A percentile compares a stretch with the other conserved stretches of the same genome.
Evolutionary conservation across 2,113 vertebrate genomes (phyloP).

Genomic region (Phainopepla nitens): DNA sequence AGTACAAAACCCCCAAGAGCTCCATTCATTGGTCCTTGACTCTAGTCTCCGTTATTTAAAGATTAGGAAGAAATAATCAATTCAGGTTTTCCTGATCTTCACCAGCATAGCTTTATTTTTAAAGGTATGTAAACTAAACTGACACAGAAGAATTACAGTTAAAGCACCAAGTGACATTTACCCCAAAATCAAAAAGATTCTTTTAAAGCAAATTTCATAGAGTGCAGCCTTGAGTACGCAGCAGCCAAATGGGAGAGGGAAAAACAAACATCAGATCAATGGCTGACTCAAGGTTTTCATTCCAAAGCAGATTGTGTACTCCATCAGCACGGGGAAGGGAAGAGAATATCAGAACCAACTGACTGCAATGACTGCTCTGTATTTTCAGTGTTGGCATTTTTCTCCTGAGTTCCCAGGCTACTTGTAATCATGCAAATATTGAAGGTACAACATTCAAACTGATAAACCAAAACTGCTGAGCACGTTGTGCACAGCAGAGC

Average conservation of each 20-base stretch:
- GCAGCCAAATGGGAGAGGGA: not conserved
- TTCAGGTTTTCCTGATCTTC: not conserved
- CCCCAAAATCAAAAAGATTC: not conserved
- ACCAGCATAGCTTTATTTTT: not conserved
- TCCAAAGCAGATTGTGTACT: not conserved
- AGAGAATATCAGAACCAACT: not conserved
- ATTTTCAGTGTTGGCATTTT: not conserved
- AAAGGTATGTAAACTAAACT: not conserved
- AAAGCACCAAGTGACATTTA: not conserved
- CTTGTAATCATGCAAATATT: not conserved
- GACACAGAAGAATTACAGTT: not conserved
- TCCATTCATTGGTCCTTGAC: not conserved
- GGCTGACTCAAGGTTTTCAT: not conserved
- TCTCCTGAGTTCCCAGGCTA: not conserved
- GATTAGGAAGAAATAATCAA: not conserved
- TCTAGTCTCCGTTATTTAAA: not conserved
- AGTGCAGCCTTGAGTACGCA: fast-evolving
- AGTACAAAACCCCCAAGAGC: not conserved
- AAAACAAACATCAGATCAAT: not conserved
- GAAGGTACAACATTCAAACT: not conserved
- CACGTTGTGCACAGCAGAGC: not conserved
- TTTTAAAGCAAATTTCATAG: not conserved
- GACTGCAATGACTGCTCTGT: not conserved
- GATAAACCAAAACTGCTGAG: not conserved
- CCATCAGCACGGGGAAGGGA: not conserved